A percentile compares a stretch with the other conserved stretches of the same genome.
These are phyloP conservation scores for Caenorhabditis angaria DNA, from an alignment of 2,888 invertebrate species.

Conservation along the genomic window DNA sequence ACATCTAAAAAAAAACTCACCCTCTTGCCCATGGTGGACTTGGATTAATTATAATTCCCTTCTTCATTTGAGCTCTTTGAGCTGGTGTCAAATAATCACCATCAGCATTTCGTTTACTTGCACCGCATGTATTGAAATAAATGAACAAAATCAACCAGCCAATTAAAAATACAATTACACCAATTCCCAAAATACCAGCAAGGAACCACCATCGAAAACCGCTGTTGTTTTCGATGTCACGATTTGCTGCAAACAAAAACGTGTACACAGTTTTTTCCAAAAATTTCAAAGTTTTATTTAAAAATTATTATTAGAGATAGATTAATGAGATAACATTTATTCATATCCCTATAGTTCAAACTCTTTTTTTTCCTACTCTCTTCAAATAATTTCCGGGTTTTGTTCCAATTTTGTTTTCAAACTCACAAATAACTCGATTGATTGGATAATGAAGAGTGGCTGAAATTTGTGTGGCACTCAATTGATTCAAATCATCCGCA, in stretches of 20 bases:
- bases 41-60: constrained; percentile 6
- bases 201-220: constrained; percentile 31
- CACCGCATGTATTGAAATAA: constrained; percentile 46
- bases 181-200: constrained; percentile 18
- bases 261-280: too few relatives aligned
- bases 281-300: too few relatives aligned
- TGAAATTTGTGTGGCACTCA: constrained; percentile 39
- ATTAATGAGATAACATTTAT: too few relatives aligned
- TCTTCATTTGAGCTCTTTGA: constrained; percentile 4
- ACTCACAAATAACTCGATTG: constrained; percentile 27
- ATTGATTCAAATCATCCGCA: constrained; percentile 38
- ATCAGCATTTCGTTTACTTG: background rate
- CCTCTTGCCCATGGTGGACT: constrained; percentile 13
- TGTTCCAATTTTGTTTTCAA: background rate
- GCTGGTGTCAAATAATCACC: constrained; percentile 14
- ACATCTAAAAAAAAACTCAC: constrained; percentile 13
- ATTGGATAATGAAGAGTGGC: constrained; percentile 39
- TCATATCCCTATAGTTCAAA: too few relatives aligned
- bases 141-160: constrained; percentile 51
- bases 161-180: constrained; percentile 31
- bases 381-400: too few relatives aligned
- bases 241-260: constrained; percentile 23
- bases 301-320: too few relatives aligned
- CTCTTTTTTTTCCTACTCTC: too few relatives aligned
- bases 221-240: constrained; percentile 33